Evolutionary conservation across 2,797 vertebrate species (phyloP).

Genomic region (Gobio occitaniae): DNA sequence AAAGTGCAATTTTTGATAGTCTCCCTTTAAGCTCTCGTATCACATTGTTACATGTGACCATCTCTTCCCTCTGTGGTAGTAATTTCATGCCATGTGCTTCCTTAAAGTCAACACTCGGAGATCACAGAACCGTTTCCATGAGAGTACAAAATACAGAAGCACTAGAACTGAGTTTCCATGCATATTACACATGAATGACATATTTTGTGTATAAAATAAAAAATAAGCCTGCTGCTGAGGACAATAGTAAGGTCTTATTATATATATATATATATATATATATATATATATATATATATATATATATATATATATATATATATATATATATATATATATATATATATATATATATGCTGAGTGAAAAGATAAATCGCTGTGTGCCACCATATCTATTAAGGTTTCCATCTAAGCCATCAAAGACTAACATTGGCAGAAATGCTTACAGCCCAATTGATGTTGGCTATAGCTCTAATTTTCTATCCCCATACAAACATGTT

Average conservation of each 20-base stretch:
- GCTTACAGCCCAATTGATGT: neutral
- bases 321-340: neutral
- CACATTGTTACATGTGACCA: neutral
- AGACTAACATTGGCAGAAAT: neutral
- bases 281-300: no score
- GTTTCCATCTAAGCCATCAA: slow-evolving; percentile 1
- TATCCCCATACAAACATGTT: neutral
- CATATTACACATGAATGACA: neutral
- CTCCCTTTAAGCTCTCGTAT: neutral
- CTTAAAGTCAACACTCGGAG: neutral
- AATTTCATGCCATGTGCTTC: neutral
- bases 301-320: neutral
- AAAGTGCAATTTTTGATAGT: neutral
- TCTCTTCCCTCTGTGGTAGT: neutral
- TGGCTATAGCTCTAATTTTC: neutral
- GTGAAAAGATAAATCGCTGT: neutral
- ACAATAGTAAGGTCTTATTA: neutral
- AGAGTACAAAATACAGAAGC: neutral
- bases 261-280: neutral
- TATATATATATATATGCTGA: no score
- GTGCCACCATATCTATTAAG: slow-evolving; percentile 6
- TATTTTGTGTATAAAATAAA: neutral
- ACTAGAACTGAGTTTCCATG: neutral
- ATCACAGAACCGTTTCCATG: neutral
- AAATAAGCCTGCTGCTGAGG: neutral